Evolutionary conservation across 2,888 invertebrate species (phyloP), one percentile per base, ranked within the genome.

Genomic region (Netelia virgata): DNA sequence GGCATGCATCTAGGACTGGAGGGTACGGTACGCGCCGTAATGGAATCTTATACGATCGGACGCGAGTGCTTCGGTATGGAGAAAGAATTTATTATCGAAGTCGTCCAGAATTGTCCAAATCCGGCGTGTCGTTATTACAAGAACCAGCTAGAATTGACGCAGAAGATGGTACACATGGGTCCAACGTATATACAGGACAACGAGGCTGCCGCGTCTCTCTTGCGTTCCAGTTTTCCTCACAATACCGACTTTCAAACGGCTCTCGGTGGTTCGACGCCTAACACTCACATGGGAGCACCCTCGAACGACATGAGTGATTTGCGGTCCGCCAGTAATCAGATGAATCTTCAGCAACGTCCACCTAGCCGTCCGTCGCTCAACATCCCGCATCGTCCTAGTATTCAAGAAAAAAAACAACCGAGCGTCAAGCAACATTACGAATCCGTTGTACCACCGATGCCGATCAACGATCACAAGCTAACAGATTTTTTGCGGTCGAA

Each of bases 71-170:
- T 97, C 94, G 97, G 97, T 70, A 97, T 98, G 97, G 97, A 98
- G 92, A 97, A 97, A 90, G 97, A 97, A 91, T 97, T 97, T 90
- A 97, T 98, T 70, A 95, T 97, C 76, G 97, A 98, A 94, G 97
- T 98, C 36, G 97, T 97, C 16, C 97, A 97, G 92, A 97, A 97
- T 88, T 98, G 97, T 90, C 97, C 97, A 0, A 97, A 97, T 93
- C 97, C 97, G 10, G 97, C 97, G 14, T 98, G 97, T 92, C 96
- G 97, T 36, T 97, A 97, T 92, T 97, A 97, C 92, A 98, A 98
- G 92, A 97, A 96, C 91, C 97, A 97, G 92, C 94, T 97, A 93
- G 97, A 95, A 84, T 92, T 95, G 78, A 94, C 94, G 11, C 93
- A 94, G 78, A 94, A 94, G 82, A 92, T 93, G 88, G 91, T 92